A percentile compares a stretch with the other conserved stretches of the same genome.
These are phyloP conservation scores for Aphodius granarius DNA, from an alignment of 2,888 invertebrate genomes.

Conservation along the genomic window DNA sequence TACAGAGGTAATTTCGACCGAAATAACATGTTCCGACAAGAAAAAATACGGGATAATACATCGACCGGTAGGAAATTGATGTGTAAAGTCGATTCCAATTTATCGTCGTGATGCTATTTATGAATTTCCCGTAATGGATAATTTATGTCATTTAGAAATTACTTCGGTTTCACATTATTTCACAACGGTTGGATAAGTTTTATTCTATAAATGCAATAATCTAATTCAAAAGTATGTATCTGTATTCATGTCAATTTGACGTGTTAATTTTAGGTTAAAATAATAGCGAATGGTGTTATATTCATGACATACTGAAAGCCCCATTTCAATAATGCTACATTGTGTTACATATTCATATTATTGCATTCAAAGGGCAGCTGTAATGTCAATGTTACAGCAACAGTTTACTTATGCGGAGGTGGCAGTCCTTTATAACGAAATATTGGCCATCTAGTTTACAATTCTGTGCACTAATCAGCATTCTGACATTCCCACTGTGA, in stretches of 20 bases:
- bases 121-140: not conserved
- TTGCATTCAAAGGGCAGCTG: too few species aligned
- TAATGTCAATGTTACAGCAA: not conserved
- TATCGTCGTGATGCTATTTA: not conserved
- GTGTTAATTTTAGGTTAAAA: too few species aligned
- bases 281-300: too few species aligned
- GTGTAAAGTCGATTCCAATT: not conserved
- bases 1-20: not conserved
- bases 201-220: too few species aligned
- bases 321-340: too few species aligned
- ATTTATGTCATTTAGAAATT: too few species aligned
- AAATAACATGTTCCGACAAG: not conserved
- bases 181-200: not conserved
- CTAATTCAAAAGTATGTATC: too few species aligned
- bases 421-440: not conserved
- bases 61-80: not conserved
- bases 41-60: not conserved
- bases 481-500: not conserved
- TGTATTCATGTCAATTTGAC: too few species aligned
- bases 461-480: not conserved
- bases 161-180: not conserved
- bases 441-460: not conserved
- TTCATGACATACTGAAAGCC: too few species aligned
- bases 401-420: not conserved
- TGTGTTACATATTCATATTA: too few species aligned